Percentiles rank a stretch among this genome's conserved stretches.
These are phyloP conservation scores for Orthosia cruda DNA, from an alignment of 2,888 invertebrate genomes.

Conservation along the genomic window DNA sequence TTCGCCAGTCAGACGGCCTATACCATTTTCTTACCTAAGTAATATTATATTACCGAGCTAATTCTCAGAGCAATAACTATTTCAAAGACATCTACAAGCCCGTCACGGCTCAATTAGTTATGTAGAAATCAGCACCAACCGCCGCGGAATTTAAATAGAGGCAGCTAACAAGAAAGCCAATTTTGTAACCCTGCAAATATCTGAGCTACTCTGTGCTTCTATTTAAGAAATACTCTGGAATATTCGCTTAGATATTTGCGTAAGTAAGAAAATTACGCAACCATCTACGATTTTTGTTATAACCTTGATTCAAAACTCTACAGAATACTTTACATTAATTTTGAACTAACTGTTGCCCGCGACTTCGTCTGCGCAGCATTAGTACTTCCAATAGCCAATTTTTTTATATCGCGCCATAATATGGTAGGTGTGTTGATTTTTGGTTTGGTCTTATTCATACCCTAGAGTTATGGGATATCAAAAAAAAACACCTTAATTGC, in stretches of 20 bases:
- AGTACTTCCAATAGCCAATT: no score
- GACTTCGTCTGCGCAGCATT: no score
- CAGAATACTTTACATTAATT: no score
- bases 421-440: no score
- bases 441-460: no score
- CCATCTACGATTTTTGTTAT: neutral
- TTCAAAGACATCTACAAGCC: slow-evolving; percentile 61
- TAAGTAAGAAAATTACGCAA: neutral
- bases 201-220: neutral
- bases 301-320: neutral
- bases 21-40: neutral
- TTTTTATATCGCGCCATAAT: no score
- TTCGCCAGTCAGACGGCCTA: neutral
- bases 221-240: slow-evolving; percentile 18
- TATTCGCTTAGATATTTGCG: neutral
- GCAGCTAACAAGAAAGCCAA: slow-evolving; percentile 64
- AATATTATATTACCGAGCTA: slow-evolving; percentile 40
- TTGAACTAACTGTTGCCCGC: no score
- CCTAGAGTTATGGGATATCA: no score
- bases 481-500: no score
- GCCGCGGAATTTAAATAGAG: slow-evolving; percentile 68
- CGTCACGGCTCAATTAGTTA: slow-evolving; percentile 72
- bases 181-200: slow-evolving; percentile 57
- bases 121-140: slow-evolving; percentile 73
- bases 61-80: slow-evolving; percentile 49